A percentile compares a stretch with the other conserved stretches of the same genome.
Conservation (phyloP, 23 tunicate species). For the Ciona savignyi region DNA sequence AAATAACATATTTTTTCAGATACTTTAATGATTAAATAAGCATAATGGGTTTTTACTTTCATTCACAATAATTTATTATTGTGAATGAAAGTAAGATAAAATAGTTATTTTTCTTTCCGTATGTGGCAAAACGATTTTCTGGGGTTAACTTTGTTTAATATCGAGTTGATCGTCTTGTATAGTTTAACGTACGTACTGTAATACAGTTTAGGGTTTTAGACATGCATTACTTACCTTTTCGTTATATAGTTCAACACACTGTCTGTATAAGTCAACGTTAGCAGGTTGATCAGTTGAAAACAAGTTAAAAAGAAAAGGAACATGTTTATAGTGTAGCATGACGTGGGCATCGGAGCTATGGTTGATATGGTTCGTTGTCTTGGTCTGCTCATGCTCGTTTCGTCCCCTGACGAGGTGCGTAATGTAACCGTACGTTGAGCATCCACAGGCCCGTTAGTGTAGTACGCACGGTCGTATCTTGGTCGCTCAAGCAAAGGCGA, state of each 20-base stretch:
- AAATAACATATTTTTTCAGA: too few species aligned
- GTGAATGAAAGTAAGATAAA: too few species aligned
- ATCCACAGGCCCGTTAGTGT: not conserved
- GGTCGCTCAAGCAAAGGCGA: not conserved
- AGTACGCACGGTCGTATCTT: not conserved
- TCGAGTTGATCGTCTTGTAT: too few species aligned
- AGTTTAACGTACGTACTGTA: too few species aligned
- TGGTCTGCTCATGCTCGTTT: not conserved
- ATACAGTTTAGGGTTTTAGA: too few species aligned
- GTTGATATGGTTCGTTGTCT: conserved; percentile 48
- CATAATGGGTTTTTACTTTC: too few species aligned
- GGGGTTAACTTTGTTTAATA: too few species aligned
- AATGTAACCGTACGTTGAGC: not conserved
- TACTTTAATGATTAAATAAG: too few species aligned
- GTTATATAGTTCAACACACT: conserved; percentile 80
- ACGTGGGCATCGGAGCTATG: conserved; percentile 66
- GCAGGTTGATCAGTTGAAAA: conserved; percentile 69
- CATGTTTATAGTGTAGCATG: conserved; percentile 68
- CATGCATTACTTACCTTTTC: too few species aligned
- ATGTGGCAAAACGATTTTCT: too few species aligned
- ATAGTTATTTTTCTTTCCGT: too few species aligned
- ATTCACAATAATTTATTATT: too few species aligned
- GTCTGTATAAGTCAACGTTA: conserved; percentile 77
- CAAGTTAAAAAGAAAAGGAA: conserved; percentile 60
- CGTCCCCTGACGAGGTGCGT: not conserved